phyloP scores from a whole-genome alignment of 2,888 invertebrate species.

The Cheilosia pagana region DNA sequence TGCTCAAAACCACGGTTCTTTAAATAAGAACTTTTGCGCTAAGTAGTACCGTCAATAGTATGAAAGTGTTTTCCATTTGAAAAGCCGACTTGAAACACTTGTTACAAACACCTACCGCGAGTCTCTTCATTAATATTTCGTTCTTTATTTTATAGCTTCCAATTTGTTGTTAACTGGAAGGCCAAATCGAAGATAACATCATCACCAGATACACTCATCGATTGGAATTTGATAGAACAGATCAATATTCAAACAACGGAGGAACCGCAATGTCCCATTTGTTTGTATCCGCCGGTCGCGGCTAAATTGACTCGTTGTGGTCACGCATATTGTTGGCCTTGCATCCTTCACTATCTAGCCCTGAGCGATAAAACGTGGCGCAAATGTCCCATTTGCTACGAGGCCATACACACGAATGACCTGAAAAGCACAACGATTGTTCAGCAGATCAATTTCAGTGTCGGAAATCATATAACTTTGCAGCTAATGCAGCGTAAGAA shows the following conservation, averaged over 20 bases:
- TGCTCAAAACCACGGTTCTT: too few species aligned
- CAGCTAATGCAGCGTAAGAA: conserved; percentile 93
- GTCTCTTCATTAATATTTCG: too few species aligned
- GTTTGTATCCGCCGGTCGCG: conserved; percentile 92
- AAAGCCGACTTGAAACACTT: too few species aligned
- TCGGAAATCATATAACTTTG: conserved; percentile 90
- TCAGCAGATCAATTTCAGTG: conserved; percentile 80
- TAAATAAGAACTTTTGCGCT: too few species aligned
- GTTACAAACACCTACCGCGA: too few species aligned
- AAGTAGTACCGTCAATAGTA: too few species aligned
- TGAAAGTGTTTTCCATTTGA: too few species aligned
- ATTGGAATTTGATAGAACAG: conserved; percentile 97
- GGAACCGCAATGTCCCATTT: conserved; percentile 94
- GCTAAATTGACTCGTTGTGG: conserved; percentile 97
- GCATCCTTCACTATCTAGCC: conserved; percentile 95
- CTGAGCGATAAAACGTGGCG: conserved; percentile 92
- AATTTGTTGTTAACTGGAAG: conserved; percentile 94
- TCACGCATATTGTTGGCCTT: conserved; percentile 98
- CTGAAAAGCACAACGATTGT: conserved; percentile 89
- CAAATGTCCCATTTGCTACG: conserved; percentile 97
- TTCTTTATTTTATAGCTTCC: conserved; percentile 87
- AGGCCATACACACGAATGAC: conserved; percentile 90
- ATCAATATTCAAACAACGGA: conserved; percentile 89
- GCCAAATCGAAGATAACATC: conserved; percentile 89
- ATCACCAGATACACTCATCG: conserved; percentile 94